Evolutionary conservation across 2,797 vertebrate species (phyloP).

Genomic region (Cyclura pinguis): DNA sequence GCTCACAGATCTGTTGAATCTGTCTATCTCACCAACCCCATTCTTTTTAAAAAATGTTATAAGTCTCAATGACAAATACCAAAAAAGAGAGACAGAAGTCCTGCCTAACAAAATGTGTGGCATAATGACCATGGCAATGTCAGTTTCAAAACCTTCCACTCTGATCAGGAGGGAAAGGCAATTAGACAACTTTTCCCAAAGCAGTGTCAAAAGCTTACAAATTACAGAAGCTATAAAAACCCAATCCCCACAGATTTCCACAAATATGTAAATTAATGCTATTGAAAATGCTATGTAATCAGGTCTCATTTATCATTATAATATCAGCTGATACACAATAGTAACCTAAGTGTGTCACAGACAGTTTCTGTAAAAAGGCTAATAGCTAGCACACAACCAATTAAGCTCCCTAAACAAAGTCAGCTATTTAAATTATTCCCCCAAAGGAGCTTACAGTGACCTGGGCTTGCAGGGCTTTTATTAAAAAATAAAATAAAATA

Average conservation of each 20-base stretch:
- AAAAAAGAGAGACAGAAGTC: conserved; percentile 44
- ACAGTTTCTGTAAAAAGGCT: conserved; percentile 71
- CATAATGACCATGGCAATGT: conserved; percentile 67
- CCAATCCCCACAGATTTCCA: conserved; percentile 77
- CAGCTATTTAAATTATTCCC: conserved; percentile 70
- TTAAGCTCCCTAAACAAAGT: conserved; percentile 69
- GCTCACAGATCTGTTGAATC: conserved; percentile 30
- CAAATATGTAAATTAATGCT: conserved; percentile 82
- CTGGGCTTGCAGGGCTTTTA: neutral
- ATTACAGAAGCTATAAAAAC: conserved; percentile 74
- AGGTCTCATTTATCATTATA: conserved; percentile 81
- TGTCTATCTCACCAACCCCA: neutral
- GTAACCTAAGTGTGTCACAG: conserved; percentile 67
- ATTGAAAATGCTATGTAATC: conserved; percentile 81
- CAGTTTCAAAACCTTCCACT: conserved; percentile 71
- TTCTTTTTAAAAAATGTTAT: conserved; percentile 16
- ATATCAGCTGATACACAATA: conserved; percentile 76
- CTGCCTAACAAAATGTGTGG: conserved; percentile 58
- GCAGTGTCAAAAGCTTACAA: conserved; percentile 75
- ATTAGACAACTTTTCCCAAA: conserved; percentile 76
- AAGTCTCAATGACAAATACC: conserved; percentile 69
- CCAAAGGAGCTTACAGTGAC: conserved; percentile 4
- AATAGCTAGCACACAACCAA: conserved; percentile 72
- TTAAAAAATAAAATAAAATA: conserved; percentile 6
- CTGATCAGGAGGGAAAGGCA: conserved; percentile 72